A percentile compares a stretch with the other conserved stretches of the same genome.
These are phyloP conservation scores for Luffia ferchaultella DNA, from an alignment of 2,888 invertebrate species.

Conservation along the genomic window DNA sequence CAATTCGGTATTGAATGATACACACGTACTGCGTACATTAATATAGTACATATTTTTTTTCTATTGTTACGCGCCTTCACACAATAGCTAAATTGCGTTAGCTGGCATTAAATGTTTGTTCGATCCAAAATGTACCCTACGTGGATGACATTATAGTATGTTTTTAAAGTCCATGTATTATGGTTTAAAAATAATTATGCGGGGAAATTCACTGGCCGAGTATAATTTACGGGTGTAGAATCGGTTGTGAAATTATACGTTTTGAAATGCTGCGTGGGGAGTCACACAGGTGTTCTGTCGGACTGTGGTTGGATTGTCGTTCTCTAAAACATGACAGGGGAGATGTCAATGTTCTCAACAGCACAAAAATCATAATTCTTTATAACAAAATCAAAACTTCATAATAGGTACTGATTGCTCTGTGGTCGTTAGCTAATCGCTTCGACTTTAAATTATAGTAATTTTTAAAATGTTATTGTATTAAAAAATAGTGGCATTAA, in stretches of 20 bases:
- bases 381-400: no score
- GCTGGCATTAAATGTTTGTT: conserved; percentile 11
- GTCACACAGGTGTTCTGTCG: conserved; percentile 17
- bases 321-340: conserved; percentile 11
- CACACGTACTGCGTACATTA: not conserved
- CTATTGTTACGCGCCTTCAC: conserved; percentile 22
- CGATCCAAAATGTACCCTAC: conserved; percentile 18
- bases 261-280: conserved; percentile 16
- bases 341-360: no score
- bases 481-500: no score
- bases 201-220: conserved; percentile 16
- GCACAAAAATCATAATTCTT: no score
- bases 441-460: no score
- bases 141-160: conserved; percentile 17
- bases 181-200: conserved; percentile 20
- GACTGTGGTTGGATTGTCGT: conserved; percentile 16
- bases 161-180: no score
- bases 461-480: no score
- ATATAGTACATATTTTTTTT: conserved; percentile 9
- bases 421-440: no score
- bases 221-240: conserved; percentile 20
- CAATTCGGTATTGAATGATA: not conserved
- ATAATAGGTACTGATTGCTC: no score
- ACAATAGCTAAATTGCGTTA: conserved; percentile 22
- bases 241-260: conserved; percentile 20